phyloP scores from a whole-genome alignment of 2,888 invertebrate genomes.

The Heliothis peltigera region DNA sequence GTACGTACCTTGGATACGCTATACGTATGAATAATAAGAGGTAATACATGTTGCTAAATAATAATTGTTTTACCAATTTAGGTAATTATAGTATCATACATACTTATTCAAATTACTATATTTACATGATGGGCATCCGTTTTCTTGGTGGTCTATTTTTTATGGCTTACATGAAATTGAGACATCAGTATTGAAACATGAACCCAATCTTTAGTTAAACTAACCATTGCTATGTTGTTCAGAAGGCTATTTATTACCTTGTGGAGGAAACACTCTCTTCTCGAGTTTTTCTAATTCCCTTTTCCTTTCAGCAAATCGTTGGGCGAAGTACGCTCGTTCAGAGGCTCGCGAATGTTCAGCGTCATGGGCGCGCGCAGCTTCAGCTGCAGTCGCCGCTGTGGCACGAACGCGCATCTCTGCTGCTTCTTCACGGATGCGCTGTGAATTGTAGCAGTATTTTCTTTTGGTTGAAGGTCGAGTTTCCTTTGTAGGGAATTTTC shows the following conservation, averaged over 20 bases:
- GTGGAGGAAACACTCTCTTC: constrained; percentile 93
- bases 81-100: background rate
- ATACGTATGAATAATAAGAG: too few relatives aligned
- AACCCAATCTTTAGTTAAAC: too few relatives aligned
- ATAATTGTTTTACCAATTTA: background rate
- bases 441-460: constrained; percentile 1
- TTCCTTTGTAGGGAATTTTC: background rate
- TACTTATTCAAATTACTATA: background rate
- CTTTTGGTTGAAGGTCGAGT: background rate
- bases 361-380: constrained; percentile 92
- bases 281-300: constrained; percentile 94
- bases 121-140: background rate
- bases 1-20: too few relatives aligned
- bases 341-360: constrained; percentile 92
- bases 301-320: constrained; percentile 92
- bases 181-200: background rate
- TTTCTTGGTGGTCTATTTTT: constrained; percentile 1
- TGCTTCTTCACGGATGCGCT: constrained; percentile 93
- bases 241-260: too few relatives aligned
- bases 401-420: constrained; percentile 92
- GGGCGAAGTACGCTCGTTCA: constrained; percentile 91
- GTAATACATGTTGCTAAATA: background rate
- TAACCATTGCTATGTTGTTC: too few relatives aligned
- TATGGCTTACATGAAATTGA: background rate
- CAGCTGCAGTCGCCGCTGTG: constrained; percentile 91